These are phyloP conservation scores for Caerostris extrusa DNA, from an alignment of 1,140 invertebrate species.

Conservation along the genomic window DNA sequence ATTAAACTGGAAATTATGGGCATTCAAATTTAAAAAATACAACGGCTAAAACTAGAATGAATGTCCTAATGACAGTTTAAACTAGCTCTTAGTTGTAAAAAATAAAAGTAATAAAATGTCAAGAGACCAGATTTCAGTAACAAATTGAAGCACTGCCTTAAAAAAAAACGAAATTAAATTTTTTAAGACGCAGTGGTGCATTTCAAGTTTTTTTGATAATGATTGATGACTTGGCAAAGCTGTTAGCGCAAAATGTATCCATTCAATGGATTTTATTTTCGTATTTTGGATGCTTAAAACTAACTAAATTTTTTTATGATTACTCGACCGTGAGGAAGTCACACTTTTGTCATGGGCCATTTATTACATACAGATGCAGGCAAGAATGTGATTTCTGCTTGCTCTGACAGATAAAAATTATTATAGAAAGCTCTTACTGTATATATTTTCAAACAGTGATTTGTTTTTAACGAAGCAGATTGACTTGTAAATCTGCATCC, in stretches of 20 bases:
- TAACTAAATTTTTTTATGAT: background rate
- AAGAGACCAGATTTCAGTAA: background rate
- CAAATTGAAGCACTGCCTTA: background rate
- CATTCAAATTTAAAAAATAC: too few species aligned
- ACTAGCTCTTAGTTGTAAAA: background rate
- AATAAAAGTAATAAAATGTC: background rate
- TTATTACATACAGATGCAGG: background rate
- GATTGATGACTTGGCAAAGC: background rate
- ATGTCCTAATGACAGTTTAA: background rate
- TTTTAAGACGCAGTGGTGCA: background rate
- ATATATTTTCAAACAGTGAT: background rate
- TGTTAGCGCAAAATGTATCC: background rate
- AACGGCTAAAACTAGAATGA: background rate
- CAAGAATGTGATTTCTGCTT: background rate
- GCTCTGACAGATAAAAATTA: background rate
- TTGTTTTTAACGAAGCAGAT: too few species aligned
- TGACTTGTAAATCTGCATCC: too few species aligned
- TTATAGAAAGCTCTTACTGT: background rate
- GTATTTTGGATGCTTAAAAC: background rate
- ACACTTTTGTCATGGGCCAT: background rate
- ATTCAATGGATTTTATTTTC: background rate
- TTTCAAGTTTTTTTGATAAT: constrained; percentile 10
- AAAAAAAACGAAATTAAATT: background rate
- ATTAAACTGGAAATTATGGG: too few species aligned
- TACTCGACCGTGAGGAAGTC: background rate